phyloP scores from a whole-genome alignment of 2,113 vertebrate genomes.

The Cavia porcellus region DNA sequence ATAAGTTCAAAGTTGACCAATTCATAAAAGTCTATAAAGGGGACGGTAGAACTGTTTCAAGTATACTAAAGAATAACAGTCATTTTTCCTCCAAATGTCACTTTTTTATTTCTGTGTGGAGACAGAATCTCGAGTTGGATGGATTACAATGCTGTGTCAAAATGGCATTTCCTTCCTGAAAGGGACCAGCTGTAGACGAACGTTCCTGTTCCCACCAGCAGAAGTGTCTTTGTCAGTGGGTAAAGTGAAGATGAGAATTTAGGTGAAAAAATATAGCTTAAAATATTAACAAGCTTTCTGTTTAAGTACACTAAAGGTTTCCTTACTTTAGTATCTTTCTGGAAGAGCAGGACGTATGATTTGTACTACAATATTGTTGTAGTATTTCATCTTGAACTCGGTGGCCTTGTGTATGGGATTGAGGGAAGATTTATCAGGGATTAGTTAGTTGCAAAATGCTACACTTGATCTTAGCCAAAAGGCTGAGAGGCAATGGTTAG shows the following conservation, averaged over 20 bases:
- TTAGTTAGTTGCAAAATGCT: not conserved
- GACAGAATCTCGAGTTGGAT: not conserved
- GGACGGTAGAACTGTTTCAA: not conserved
- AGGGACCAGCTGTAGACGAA: not conserved
- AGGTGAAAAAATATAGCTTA: not conserved
- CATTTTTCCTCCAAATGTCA: constrained; percentile 41
- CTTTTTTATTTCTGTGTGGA: constrained; percentile 61
- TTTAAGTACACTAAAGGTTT: not conserved
- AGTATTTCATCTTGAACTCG: constrained; percentile 6
- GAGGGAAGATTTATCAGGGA: not conserved
- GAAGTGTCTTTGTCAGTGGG: not conserved
- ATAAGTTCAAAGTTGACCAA: constrained; percentile 43
- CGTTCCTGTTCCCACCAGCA: not conserved
- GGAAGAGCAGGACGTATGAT: not conserved
- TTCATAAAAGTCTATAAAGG: constrained; percentile 45
- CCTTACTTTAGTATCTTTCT: not conserved
- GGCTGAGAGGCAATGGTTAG: too few relatives aligned
- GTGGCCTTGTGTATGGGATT: not conserved
- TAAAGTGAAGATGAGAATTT: not conserved
- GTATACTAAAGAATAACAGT: constrained; percentile 9
- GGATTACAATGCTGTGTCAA: constrained; percentile 29
- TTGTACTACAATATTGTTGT: not conserved
- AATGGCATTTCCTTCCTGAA: constrained; percentile 47
- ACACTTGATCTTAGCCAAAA: too few relatives aligned
- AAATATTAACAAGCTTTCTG: not conserved